A percentile compares a stretch with the other conserved stretches of the same genome.
phyloP scores from a whole-genome alignment of 1,140 invertebrate species.

The Orius laevigatus region DNA sequence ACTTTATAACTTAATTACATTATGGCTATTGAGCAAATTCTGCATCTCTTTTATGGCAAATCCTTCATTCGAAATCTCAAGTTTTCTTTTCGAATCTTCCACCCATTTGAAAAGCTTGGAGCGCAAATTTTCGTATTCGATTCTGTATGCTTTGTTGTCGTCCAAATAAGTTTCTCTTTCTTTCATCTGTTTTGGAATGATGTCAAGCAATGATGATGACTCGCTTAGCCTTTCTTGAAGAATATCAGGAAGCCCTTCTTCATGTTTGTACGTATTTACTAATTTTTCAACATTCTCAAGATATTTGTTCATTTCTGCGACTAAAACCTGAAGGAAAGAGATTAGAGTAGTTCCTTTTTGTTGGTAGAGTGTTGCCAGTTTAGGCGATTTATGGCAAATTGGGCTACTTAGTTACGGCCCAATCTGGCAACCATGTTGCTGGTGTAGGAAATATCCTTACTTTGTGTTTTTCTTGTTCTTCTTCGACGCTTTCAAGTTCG shows the following conservation, averaged over 20 bases:
- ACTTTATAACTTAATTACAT: conserved; percentile 33
- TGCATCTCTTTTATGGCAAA: conserved; percentile 75
- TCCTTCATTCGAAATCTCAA: conserved; percentile 63
- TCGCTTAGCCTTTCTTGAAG: conserved; percentile 69
- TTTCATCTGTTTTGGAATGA: conserved; percentile 58
- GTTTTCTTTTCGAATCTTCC: conserved; percentile 57
- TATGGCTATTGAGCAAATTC: conserved; percentile 68
- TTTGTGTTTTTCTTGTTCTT: conserved; percentile 63
- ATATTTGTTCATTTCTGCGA: conserved; percentile 50
- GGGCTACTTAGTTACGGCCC: too few relatives aligned
- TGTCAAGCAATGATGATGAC: conserved; percentile 54
- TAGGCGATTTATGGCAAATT: too few relatives aligned
- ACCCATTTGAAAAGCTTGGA: conserved; percentile 74
- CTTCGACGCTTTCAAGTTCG: conserved; percentile 59
- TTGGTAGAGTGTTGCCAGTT: too few relatives aligned
- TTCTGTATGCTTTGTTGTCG: conserved; percentile 54
- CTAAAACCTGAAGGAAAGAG: conserved; percentile 31
- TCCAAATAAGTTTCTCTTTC: conserved; percentile 63
- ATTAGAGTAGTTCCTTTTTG: not conserved
- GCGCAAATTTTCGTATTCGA: conserved; percentile 51
- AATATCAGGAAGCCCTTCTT: conserved; percentile 58
- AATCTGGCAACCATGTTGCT: not conserved
- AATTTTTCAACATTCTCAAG: conserved; percentile 50
- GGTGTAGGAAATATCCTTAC: conserved; percentile 21
- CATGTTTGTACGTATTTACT: conserved; percentile 47